These are phyloP conservation scores for Amyelois transitella DNA, from an alignment of 1,140 invertebrate species.

Conservation along the genomic window DNA sequence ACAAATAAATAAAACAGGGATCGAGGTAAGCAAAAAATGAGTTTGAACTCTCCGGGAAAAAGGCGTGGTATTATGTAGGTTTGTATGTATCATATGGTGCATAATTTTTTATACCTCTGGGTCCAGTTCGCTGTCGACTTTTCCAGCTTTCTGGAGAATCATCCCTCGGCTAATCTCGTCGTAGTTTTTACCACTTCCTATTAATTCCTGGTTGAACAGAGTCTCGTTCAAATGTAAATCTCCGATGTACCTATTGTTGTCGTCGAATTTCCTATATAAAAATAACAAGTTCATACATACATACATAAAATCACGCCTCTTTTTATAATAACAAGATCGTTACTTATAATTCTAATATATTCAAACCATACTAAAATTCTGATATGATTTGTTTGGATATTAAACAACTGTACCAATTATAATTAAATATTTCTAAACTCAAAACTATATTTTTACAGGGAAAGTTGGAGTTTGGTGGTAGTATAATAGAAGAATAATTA, in stretches of 20 bases:
- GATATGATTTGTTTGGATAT: too few species aligned
- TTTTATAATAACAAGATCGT: too few species aligned
- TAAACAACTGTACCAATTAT: too few species aligned
- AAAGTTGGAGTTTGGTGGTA: too few species aligned
- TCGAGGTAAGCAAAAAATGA: too few species aligned
- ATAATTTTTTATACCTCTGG: constrained; percentile 25
- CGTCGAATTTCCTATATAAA: constrained; percentile 36
- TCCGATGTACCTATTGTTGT: constrained; percentile 34
- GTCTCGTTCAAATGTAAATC: constrained; percentile 36
- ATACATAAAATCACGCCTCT: neutral
- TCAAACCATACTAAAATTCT: too few species aligned
- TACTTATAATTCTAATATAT: too few species aligned
- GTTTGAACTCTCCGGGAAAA: too few species aligned
- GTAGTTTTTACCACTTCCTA: constrained; percentile 33
- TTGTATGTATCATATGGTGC: neutral
- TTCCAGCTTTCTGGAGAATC: constrained; percentile 37
- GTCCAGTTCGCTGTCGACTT: constrained; percentile 37
- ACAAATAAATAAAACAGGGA: too few species aligned
- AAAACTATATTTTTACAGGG: too few species aligned
- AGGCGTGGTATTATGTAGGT: neutral
- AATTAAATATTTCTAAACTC: too few species aligned
- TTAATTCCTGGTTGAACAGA: constrained; percentile 26
- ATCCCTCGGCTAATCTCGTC: constrained; percentile 45
- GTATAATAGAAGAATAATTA: too few species aligned
- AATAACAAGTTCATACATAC: constrained; percentile 9